phyloP scores from a whole-genome alignment of 2,888 invertebrate genomes.

The Tholera decimalis region DNA sequence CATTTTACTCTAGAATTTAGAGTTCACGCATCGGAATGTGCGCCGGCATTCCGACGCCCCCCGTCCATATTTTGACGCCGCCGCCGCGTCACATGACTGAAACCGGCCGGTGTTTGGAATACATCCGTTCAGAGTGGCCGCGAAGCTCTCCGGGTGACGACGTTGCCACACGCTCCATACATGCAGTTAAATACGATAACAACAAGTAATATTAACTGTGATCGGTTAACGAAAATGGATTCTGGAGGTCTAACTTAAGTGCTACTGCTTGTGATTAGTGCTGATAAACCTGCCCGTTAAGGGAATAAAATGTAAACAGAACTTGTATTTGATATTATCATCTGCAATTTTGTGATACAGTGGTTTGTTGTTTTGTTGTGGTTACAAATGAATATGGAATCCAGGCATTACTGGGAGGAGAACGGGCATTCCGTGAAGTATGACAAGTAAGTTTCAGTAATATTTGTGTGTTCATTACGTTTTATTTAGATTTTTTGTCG shows the following conservation, averaged over 20 bases:
- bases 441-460: constrained; percentile 85
- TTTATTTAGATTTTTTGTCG: constrained; percentile 3
- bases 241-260: constrained; percentile 75
- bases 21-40: constrained; percentile 61
- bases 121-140: constrained; percentile 74
- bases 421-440: constrained; percentile 86
- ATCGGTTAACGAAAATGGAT: constrained; percentile 75
- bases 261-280: constrained; percentile 66
- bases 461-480: constrained; percentile 2
- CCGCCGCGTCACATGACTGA: constrained; percentile 80
- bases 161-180: constrained; percentile 68
- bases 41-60: constrained; percentile 72
- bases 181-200: constrained; percentile 75
- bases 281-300: constrained; percentile 51
- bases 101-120: constrained; percentile 75
- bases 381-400: constrained; percentile 85
- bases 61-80: constrained; percentile 81
- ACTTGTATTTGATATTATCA: constrained; percentile 60
- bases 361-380: constrained; percentile 77
- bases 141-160: constrained; percentile 70
- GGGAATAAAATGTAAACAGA: constrained; percentile 73
- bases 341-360: constrained; percentile 72
- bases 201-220: constrained; percentile 63
- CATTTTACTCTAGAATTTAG: constrained; percentile 25
- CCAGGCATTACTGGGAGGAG: constrained; percentile 87